Base-by-base conservation (phyloP, 1,140 invertebrate species). In the Phortica variegata region DNA sequence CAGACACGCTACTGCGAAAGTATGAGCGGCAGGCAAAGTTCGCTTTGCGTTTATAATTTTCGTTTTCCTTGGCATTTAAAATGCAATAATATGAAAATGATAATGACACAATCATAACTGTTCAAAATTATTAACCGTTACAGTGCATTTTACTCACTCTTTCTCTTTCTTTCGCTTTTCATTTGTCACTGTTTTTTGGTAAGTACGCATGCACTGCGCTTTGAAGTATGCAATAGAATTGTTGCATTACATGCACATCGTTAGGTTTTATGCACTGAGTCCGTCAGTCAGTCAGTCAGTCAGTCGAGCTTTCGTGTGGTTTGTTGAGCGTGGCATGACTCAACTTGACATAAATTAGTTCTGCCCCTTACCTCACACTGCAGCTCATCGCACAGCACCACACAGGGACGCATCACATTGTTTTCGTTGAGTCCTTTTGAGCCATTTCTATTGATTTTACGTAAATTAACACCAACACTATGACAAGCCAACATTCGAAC, bases 41-140 rank as follows among this genome's bases (percentile, higher is more conserved):
- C n/a, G n/a, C n/a, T n/a, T n/a, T n/a, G n/a, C n/a, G n/a, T n/a
- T n/a, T n/a, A n/a, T n/a, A n/a, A n/a, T n/a, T n/a, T n/a, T n/a
- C n/a, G n/a, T n/a, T n/a, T n/a, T n/a, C n/a, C n/a, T n/a, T n/a
- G n/a, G 65, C 63, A 68, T 69, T 68, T 69, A 63, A 68, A 68
- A 65, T 68, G 60, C 63, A 68, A 68, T 69, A 69, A 69, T 60
- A 68, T 26, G 5, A 69, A 68, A 69, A 69, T 58, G 54, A 65
- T 69, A 68, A 69, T 69, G 60, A 63, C 44, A 49, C 53, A 56
- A 47, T 50, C 36, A 26, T 42, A 36, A n/a, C 38, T 32, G 45
- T 21, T 16, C 16, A 31, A 15, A 3, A 29, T 13, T n/a, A 7
- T 33, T 13, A 38, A 19, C 16, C 17, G 10, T 7, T 41, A 26